phyloP scores from a whole-genome alignment of 2,888 invertebrate species.

The Lucinisca nassula region DNA sequence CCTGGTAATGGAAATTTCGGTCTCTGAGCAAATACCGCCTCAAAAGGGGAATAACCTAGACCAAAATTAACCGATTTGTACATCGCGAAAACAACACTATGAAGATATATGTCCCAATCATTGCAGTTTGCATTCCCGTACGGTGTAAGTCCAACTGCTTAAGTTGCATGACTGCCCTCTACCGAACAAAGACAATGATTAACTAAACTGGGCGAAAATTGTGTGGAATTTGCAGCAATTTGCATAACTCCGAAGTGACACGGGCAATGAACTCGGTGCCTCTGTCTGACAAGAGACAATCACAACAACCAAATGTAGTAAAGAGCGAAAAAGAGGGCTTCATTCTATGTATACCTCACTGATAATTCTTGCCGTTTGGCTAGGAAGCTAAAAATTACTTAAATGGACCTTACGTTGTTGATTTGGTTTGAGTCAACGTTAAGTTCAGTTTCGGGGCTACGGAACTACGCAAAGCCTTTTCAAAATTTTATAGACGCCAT shows the following conservation, averaged over 20 bases:
- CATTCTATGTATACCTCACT: no score
- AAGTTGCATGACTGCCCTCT: conserved; percentile 45
- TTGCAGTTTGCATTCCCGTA: conserved; percentile 30
- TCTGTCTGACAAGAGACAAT: conserved; percentile 38
- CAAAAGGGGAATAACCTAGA: conserved; percentile 56
- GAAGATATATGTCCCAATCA: conserved; percentile 34
- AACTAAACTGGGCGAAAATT: conserved; percentile 53
- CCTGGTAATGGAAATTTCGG: conserved; percentile 46
- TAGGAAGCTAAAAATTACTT: no score
- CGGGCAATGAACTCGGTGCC: conserved; percentile 56
- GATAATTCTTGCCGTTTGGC: no score
- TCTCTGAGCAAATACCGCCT: conserved; percentile 47
- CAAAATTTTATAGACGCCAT: no score
- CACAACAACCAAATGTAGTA: conserved; percentile 32
- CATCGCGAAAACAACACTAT: conserved; percentile 50
- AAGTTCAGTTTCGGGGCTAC: no score
- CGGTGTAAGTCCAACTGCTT: conserved; percentile 46
- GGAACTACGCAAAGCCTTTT: no score
- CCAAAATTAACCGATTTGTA: conserved; percentile 46
- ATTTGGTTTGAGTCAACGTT: no score
- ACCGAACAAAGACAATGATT: no score
- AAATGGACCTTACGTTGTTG: no score
- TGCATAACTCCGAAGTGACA: conserved; percentile 47
- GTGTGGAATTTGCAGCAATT: conserved; percentile 43
- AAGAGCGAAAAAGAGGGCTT: no score